These are phyloP conservation scores for Leptoclinus maculatus DNA, from an alignment of 2,797 vertebrate species.

Conservation along the genomic window DNA sequence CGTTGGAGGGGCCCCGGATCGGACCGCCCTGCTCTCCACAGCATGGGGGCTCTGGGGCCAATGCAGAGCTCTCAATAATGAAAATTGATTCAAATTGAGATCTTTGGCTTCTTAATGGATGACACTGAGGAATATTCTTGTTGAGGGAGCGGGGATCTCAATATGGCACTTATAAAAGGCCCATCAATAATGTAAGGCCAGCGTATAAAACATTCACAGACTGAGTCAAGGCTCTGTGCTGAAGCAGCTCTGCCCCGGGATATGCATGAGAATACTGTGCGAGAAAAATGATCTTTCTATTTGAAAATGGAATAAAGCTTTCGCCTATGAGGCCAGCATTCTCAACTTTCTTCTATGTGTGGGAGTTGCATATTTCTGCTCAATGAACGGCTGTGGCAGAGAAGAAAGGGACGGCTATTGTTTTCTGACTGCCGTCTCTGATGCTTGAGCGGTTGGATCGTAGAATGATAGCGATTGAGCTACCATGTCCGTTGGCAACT, in stretches of 20 bases:
- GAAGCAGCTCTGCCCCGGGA: conserved; percentile 50
- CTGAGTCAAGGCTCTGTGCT: conserved; percentile 62
- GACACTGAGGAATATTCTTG: conserved; percentile 74
- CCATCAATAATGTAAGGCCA: conserved; percentile 81
- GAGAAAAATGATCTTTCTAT: conserved; percentile 26
- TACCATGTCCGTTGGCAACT: conserved; percentile 44
- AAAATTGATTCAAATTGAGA: conserved; percentile 78
- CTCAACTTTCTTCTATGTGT: conserved; percentile 39
- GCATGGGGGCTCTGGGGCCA: conserved; percentile 22
- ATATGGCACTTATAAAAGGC: conserved; percentile 79
- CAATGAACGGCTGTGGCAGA: conserved; percentile 17
- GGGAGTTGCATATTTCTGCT: conserved; percentile 39
- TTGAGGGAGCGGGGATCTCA: conserved; percentile 71
- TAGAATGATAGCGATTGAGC: conserved; percentile 52
- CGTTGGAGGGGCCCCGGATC: conserved; percentile 9
- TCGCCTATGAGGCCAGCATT: conserved; percentile 34
- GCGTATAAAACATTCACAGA: conserved; percentile 80
- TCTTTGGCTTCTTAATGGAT: conserved; percentile 78
- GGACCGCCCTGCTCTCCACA: conserved; percentile 25
- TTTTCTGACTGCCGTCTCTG: conserved; percentile 39
- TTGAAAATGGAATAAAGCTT: conserved; percentile 44
- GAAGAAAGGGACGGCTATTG: conserved; percentile 24
- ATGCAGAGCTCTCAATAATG: conserved; percentile 56
- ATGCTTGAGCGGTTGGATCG: conserved; percentile 42
- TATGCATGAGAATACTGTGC: conserved; percentile 46